phyloP scores from a whole-genome alignment of 2,113 vertebrate species.

The Lynx canadensis region DNA sequence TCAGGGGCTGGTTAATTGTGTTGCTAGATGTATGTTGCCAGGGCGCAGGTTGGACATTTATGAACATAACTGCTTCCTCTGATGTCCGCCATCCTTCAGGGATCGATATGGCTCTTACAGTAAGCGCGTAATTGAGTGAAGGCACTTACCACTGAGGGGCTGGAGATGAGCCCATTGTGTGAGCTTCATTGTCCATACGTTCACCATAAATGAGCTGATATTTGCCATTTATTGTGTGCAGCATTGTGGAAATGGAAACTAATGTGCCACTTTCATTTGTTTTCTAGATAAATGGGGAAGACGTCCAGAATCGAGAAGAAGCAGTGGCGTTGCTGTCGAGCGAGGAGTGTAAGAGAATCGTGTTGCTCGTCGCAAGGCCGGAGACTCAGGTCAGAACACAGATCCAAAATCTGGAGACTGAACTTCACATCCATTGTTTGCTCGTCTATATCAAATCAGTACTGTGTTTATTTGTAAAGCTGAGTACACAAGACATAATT shows the following conservation, averaged over 20 bases:
- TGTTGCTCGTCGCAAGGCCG: conserved; percentile 94
- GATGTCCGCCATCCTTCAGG: conserved; percentile 90
- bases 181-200: conserved; percentile 87
- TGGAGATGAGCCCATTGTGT: conserved; percentile 85
- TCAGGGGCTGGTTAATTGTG: conserved; percentile 97
- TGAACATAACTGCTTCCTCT: conserved; percentile 92
- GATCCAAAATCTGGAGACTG: background rate
- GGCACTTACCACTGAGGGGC: conserved; percentile 86
- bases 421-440: background rate
- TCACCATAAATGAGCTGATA: conserved; percentile 87
- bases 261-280: conserved; percentile 86
- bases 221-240: conserved; percentile 87
- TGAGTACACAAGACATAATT: background rate
- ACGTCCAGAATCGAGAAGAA: conserved; percentile 94
- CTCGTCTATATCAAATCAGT: background rate
- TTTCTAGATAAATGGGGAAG: conserved; percentile 97
- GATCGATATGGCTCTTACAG: conserved; percentile 89
- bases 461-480: background rate
- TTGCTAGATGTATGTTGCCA: conserved; percentile 93
- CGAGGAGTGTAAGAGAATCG: conserved; percentile 92
- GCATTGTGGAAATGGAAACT: conserved; percentile 87
- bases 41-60: conserved; percentile 92
- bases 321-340: conserved; percentile 94
- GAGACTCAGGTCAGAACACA: conserved; percentile 93
- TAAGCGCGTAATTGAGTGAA: conserved; percentile 90